Base-by-base conservation (phyloP, 2,113 vertebrate genomes). In the Piprites chloris region DNA sequence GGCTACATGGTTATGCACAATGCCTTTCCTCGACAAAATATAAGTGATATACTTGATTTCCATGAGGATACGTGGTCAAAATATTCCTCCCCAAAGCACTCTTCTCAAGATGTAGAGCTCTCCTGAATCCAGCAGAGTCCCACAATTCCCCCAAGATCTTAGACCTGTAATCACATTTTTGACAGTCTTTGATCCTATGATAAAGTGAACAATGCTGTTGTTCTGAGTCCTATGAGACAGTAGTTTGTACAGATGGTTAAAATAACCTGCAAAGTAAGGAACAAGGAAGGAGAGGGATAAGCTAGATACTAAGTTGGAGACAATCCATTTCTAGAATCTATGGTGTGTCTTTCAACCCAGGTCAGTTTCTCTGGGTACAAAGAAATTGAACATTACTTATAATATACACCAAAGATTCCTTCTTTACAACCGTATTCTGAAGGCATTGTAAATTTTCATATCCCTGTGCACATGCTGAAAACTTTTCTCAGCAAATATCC, bases 31-130 rank as follows among this genome's bases (percentile, higher is more conserved):
- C 14, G 24, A 59, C 8, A 44, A 84, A 69, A 78, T 42, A 75
- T 1, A 4, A 80, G 58, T 35, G 3, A 74, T 13, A 52, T 14
- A 23, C 11, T 23, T 58, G 52, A 63, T 74, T 84, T 89, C 15
- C 14, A n/a, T 55, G 35, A 85, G 9, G 30, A 63, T 46, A 52
- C 4, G 7, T 21, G 17, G 8, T 61, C 12, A 76, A 68, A 94
- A 12, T 2, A 0, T 32, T 83, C 11, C 20, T 72, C 24, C 17
- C 1, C 1, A 37, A 82, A 55, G n/a, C 17, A 5, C 2, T 61
- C 19, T 79, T 75, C 12, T 83, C 26, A 50, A 80, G 37, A 23
- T 30, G 4, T 23, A 52, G 28, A 65, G 14, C 5, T 33, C 26
- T 62, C 12, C 46, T 35, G 55, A 55, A 14, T 39, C n/a, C 23